A percentile compares a stretch with the other conserved stretches of the same genome.
These are phyloP conservation scores for Mythimna loreyi DNA, from an alignment of 2,888 invertebrate species.

Conservation along the genomic window DNA sequence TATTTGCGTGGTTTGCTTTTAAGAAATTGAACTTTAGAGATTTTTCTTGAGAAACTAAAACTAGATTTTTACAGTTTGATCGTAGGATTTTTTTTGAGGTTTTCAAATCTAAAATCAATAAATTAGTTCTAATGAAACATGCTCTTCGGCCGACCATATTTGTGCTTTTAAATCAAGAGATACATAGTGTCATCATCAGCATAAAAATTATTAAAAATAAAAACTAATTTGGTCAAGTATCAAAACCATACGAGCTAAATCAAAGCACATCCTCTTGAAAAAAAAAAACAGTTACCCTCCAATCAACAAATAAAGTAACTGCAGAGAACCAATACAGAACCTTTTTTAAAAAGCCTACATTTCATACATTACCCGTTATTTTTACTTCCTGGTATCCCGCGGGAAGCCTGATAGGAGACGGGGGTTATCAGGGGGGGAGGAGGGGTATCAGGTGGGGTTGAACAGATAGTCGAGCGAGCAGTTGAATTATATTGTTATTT, in stretches of 20 bases:
- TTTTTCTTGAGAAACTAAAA: too few relatives aligned
- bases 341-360: conserved; percentile 13
- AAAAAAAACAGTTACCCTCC: too few relatives aligned
- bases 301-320: neutral
- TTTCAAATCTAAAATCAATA: neutral
- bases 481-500: conserved; percentile 69
- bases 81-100: too few relatives aligned
- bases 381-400: conserved; percentile 55
- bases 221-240: neutral
- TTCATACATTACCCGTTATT: conserved; percentile 47
- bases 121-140: neutral
- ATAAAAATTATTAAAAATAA: too few relatives aligned
- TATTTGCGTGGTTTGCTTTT: neutral
- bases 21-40: neutral
- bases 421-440: conserved; percentile 1
- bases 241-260: neutral
- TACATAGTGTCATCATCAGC: too few relatives aligned
- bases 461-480: conserved; percentile 64
- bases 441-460: conserved; percentile 62
- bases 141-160: neutral
- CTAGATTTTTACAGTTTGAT: too few relatives aligned
- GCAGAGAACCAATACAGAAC: conserved; percentile 33
- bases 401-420: conserved; percentile 45
- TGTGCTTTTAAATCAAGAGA: neutral
- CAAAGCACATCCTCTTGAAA: too few relatives aligned